Base-by-base conservation (phyloP, 2,113 vertebrate species). In the Hiodon alosoides region DNA sequence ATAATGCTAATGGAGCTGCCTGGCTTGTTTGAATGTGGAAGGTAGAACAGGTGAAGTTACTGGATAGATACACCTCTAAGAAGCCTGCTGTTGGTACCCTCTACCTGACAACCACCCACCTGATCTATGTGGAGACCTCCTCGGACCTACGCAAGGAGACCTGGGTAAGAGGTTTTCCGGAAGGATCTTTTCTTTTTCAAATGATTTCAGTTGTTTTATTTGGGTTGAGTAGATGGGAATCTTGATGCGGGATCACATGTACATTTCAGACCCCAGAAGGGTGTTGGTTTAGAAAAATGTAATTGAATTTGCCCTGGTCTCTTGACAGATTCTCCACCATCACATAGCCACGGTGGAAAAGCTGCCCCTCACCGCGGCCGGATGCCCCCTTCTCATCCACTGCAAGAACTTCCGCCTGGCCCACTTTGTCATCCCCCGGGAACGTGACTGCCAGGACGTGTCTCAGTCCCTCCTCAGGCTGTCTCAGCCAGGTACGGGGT, bases 31-130 rank as follows among this genome's bases (percentile, higher is more conserved):
- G 0, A 52, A 4, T 5, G n/a, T 77, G 77, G 57, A 83, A 93
- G 92, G 90, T 93, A 69, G 91, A 94, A 73, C 85, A 92, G 0
- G 91, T 94, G 73, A 94, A 93, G 52, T 10, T 94, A 68, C 61
- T 93, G 9, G 91, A 93, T 82, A 85, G 87, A 65, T 93, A 92
- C 0, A 50, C 83, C 3, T 81, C 47, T 48, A 91, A 90, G 78
- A 92, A 85, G 76, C 81, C 92, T 47, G 84, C 84, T 1, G 81
- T 75, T 0, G 93, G 93, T 3, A 94, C 90, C 0, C 47, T 95
- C 0, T 93, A 94, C 79, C 85, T 95, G 81, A 94, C 92, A 4
- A 91, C 90, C 8, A 94, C 92, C 0, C 92, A 94, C 78, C 86
- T 94, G 0, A 94, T 94, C 77, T 93, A 91, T 0, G 91, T 94